Evolutionary conservation across 2,888 invertebrate genomes (phyloP).

Genomic region (Lasius platythorax): DNA sequence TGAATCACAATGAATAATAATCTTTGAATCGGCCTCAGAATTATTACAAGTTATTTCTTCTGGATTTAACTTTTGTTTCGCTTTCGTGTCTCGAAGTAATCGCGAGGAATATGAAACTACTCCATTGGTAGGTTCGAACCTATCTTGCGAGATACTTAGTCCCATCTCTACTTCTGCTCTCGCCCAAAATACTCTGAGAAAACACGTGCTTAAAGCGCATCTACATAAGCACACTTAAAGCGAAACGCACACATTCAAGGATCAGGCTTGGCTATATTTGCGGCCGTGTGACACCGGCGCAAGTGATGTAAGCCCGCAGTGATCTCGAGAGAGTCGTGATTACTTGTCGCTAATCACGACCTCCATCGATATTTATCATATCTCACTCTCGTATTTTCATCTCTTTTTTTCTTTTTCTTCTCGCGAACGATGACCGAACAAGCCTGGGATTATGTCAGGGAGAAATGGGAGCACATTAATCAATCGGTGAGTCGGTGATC

Average conservation of each 20-base stretch:
- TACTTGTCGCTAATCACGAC: slow-evolving; percentile 52
- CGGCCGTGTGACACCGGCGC: slow-evolving; percentile 55
- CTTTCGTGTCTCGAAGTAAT: not conserved
- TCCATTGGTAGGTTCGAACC: not conserved
- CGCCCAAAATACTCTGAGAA: slow-evolving; percentile 71
- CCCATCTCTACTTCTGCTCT: slow-evolving; percentile 27
- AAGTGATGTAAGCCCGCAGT: slow-evolving; percentile 73
- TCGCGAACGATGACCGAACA: slow-evolving; percentile 77
- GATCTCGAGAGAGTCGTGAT: slow-evolving; percentile 68
- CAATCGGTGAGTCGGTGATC: slow-evolving; percentile 78
- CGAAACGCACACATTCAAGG: not conserved
- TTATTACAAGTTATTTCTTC: not conserved
- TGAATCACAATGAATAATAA: not conserved
- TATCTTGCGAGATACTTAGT: not conserved
- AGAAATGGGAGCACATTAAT: slow-evolving; percentile 84
- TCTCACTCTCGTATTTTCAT: not conserved
- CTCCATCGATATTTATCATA: slow-evolving; percentile 15
- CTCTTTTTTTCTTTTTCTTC: not conserved
- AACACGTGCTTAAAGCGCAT: slow-evolving; percentile 39
- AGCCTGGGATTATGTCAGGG: slow-evolving; percentile 80
- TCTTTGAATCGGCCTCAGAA: not conserved
- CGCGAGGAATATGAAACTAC: not conserved
- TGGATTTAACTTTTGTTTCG: not conserved
- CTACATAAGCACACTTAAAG: not conserved
- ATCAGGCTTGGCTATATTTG: slow-evolving; percentile 63